These are phyloP conservation scores for Oplegnathus fasciatus DNA, from an alignment of 2,113 vertebrate species.

Conservation along the genomic window DNA sequence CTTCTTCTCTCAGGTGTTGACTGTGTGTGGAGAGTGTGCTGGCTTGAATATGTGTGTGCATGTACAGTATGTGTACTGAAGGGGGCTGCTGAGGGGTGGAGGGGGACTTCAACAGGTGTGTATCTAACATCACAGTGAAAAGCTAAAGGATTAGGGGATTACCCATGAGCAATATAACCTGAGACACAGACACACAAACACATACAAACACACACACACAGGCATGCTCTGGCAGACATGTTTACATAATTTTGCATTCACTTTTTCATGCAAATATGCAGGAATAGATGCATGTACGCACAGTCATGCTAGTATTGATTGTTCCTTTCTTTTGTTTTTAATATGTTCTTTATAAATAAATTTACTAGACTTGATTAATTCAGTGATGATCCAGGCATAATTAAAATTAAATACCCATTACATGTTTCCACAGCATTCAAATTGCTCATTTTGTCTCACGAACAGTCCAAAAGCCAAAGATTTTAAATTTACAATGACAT, in stretches of 20 bases:
- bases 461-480: background rate
- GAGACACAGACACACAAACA: constrained; percentile 10
- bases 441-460: background rate
- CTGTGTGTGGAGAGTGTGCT: constrained; percentile 28
- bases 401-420: background rate
- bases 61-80: constrained; percentile 21
- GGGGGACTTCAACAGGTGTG: constrained; percentile 52
- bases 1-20: constrained; percentile 34
- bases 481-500: background rate
- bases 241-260: background rate
- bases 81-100: background rate
- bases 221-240: background rate
- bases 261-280: constrained; percentile 5
- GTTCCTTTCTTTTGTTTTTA: background rate
- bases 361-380: background rate
- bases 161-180: constrained; percentile 44
- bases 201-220: background rate
- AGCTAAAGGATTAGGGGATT: constrained; percentile 65
- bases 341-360: background rate
- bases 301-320: background rate
- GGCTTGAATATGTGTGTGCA: constrained; percentile 37
- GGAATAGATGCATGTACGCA: constrained; percentile 3
- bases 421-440: background rate
- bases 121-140: constrained; percentile 48
- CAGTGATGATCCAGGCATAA: too few relatives aligned